Conservation (phyloP, 1,140 invertebrate species). For the Cyclargus thomasi region DNA sequence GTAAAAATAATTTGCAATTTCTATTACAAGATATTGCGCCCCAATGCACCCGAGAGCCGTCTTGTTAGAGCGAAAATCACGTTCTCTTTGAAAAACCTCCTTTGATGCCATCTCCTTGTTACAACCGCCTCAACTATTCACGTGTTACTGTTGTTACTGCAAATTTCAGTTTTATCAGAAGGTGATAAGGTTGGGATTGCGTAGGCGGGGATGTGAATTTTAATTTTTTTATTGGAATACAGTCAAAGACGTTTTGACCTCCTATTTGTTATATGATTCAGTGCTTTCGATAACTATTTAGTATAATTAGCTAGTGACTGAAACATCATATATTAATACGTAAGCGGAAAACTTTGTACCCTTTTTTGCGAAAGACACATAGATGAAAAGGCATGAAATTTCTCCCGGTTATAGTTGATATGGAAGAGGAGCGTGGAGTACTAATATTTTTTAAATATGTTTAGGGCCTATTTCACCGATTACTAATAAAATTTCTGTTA, state of each 20-base stretch:
- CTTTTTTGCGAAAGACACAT: too few species aligned
- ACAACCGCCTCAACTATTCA: slow-evolving; percentile 14
- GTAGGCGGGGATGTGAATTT: neutral
- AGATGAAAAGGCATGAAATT: too few species aligned
- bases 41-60: slow-evolving; percentile 7
- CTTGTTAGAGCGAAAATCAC: slow-evolving; percentile 14
- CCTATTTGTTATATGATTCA: neutral
- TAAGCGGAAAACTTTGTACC: too few species aligned
- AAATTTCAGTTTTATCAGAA: neutral
- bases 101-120: slow-evolving; percentile 15
- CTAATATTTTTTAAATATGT: too few species aligned
- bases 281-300: neutral
- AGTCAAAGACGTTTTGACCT: neutral
- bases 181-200: neutral
- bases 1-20: slow-evolving; percentile 7
- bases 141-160: neutral
- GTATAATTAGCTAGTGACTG: too few species aligned
- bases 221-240: slow-evolving; percentile 4
- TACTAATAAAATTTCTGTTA: too few species aligned
- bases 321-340: too few species aligned
- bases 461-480: too few species aligned
- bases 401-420: too few species aligned
- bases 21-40: slow-evolving; percentile 12
- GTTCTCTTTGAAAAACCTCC: slow-evolving; percentile 13
- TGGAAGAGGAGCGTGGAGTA: too few species aligned